Evolutionary conservation across 2,797 vertebrate species (phyloP).

Genomic region (Phoxinus dragarum): DNA sequence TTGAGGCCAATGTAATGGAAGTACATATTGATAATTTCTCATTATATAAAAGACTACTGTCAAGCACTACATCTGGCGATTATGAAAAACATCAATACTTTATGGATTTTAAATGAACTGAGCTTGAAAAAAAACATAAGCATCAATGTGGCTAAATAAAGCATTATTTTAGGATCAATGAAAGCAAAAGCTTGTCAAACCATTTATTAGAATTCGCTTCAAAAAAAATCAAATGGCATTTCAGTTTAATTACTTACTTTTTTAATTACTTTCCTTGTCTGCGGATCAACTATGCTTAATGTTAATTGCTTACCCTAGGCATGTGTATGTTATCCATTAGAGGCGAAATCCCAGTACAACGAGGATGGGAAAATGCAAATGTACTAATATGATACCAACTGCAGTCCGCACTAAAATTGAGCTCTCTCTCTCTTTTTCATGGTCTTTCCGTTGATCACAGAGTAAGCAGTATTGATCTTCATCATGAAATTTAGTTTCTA

Average conservation of each 20-base stretch:
- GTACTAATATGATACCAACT: not conserved
- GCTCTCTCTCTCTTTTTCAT: not conserved
- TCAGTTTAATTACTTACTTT: conserved; percentile 48
- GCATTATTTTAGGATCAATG: conserved; percentile 73
- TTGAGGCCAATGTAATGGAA: conserved; percentile 47
- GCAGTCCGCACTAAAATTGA: not conserved
- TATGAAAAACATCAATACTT: conserved; percentile 75
- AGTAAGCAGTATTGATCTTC: not conserved
- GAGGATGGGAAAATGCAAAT: conserved; percentile 7
- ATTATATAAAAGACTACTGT: conserved; percentile 56
- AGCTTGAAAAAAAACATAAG: conserved; percentile 76
- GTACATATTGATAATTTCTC: conserved; percentile 68
- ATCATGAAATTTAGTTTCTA: conserved; percentile 6
- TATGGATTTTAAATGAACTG: conserved; percentile 77
- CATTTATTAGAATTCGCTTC: conserved; percentile 78
- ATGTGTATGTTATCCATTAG: conserved; percentile 39
- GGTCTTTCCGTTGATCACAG: not conserved
- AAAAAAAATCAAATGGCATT: conserved; percentile 67
- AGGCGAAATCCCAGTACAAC: conserved; percentile 17
- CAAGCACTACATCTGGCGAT: conserved; percentile 60
- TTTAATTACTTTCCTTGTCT: conserved; percentile 32
- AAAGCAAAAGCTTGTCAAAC: conserved; percentile 70
- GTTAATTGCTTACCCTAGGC: conserved; percentile 49
- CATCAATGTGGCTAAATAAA: conserved; percentile 72
- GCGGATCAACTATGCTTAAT: conserved; percentile 35